A percentile compares a stretch with the other conserved stretches of the same genome.
Conservation (phyloP, 2,888 invertebrate species). For the Fissipunctia ypsillon region DNA sequence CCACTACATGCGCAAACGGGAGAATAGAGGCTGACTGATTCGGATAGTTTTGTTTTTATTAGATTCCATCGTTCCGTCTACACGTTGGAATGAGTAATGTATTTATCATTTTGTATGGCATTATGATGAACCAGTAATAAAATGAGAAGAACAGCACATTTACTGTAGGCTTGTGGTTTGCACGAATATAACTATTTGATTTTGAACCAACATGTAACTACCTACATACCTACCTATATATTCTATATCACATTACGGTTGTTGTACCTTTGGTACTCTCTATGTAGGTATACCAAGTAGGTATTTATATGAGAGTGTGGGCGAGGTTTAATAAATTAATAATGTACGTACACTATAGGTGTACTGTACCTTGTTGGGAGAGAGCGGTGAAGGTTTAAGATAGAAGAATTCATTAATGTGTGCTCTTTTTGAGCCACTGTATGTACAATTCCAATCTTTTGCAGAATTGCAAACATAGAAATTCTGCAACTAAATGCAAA, state of each 20-base stretch:
- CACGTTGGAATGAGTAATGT: conserved; percentile 70
- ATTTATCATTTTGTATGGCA: conserved; percentile 44
- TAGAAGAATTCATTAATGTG: not conserved
- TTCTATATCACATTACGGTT: conserved; percentile 37
- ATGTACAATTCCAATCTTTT: not conserved
- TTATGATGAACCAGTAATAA: conserved; percentile 24
- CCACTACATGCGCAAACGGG: conserved; percentile 73
- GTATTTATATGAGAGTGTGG: conserved; percentile 51
- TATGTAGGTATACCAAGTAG: conserved; percentile 39
- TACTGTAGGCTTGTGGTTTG: conserved; percentile 10
- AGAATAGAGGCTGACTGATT: conserved; percentile 72
- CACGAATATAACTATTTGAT: conserved; percentile 19
- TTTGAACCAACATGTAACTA: conserved; percentile 16
- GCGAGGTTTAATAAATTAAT: conserved; percentile 60
- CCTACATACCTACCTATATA: conserved; percentile 4
- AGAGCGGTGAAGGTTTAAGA: conserved; percentile 1
- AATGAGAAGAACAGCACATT: conserved; percentile 11
- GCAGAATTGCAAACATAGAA: not conserved
- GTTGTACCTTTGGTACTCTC: conserved; percentile 41
- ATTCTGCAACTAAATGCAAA: not conserved
- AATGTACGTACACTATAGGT: conserved; percentile 40
- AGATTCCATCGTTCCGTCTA: conserved; percentile 81
- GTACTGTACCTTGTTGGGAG: conserved; percentile 27
- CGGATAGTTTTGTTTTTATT: conserved; percentile 81
- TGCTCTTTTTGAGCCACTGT: not conserved